Base-by-base conservation (phyloP, 2,113 vertebrate species). In the Menidia beryllina region DNA sequence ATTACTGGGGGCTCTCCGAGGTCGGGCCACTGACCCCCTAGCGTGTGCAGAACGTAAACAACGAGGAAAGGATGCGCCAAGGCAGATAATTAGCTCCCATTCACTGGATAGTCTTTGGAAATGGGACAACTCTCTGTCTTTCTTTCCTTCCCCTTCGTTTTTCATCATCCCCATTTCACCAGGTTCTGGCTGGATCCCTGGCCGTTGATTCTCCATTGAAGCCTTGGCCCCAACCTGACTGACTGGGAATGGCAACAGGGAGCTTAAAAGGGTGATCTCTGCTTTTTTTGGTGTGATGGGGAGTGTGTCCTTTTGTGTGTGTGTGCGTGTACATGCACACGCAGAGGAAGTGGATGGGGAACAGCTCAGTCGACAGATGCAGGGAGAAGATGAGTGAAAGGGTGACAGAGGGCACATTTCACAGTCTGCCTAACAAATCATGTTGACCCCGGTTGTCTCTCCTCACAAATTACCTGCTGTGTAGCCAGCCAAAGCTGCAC, bases 41-140 rank as follows among this genome's bases (percentile, higher is more conserved):
- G 94, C 85, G 84, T 95, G 95, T 91, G 93, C 87, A 93, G 86
- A 94, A 93, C 91, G 89, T 98, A 98, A 98, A 97, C 95, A 97
- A n/a, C 17, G 47, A 83, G 82, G 87, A 91, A 79, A 84, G 86
- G 85, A 87, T 52, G 76, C 82, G 61, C 77, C 77, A 26, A 87
- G 87, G 90, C 93, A 94, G 94, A 95, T 95, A 96, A 98, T 98
- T 97, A 96, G 94, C 87, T 69, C 73, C 68, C 72, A 91, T 86
- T 72, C 55, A 89, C 89, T 85, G 90, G 19, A 55, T 92, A 95
- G 94, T 93, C 92, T 94, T 91, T 87, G 91, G 88, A 93, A 92
- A 89, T 71, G 86, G 94, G 89, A 86, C 90, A 90, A 86, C 83
- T 91, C 15, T 49, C 34, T 45, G 10, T 21, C 63, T 13, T 14